Evolutionary conservation across 2,113 vertebrate species (phyloP).

Genomic region (Mobula birostris): DNA sequence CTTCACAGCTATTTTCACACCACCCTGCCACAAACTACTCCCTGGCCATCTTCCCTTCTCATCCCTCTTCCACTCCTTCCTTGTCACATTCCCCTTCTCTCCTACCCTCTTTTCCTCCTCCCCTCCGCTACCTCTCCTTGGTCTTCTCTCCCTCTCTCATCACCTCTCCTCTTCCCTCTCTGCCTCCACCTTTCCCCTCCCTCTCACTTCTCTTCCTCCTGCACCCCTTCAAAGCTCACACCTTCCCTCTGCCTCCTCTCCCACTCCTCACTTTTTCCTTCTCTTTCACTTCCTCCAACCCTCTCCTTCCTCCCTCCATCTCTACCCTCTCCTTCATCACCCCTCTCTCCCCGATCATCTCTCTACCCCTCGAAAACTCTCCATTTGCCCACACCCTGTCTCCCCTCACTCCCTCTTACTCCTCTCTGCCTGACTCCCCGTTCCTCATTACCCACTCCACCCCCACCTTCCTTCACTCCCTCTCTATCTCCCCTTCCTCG

Average conservation of each 20-base stretch:
- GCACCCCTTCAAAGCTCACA: too few relatives aligned
- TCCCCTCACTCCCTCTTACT: too few relatives aligned
- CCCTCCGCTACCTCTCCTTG: background rate
- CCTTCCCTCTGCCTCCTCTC: background rate
- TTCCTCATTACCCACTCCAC: conserved; percentile 37
- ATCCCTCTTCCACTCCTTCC: conserved; percentile 48
- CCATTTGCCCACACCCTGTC: too few relatives aligned
- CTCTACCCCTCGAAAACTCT: too few relatives aligned
- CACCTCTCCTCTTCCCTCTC: too few relatives aligned
- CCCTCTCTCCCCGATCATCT: too few relatives aligned
- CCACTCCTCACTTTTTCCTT: too few relatives aligned
- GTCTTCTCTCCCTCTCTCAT: background rate
- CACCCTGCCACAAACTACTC: conserved; percentile 23
- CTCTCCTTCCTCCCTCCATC: background rate
- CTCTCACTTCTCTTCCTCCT: too few relatives aligned
- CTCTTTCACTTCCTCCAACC: background rate
- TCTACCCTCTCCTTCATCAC: background rate
- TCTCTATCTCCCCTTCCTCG: conserved; percentile 39
- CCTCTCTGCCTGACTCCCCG: too few relatives aligned
- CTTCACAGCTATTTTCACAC: too few relatives aligned
- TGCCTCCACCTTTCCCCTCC: background rate
- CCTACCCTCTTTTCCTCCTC: background rate
- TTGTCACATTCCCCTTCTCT: conserved; percentile 22
- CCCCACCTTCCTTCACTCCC: background rate
- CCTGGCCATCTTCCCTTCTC: conserved; percentile 44